These are phyloP conservation scores for Melitaea cinxia DNA, from an alignment of 1,140 invertebrate genomes.

Conservation along the genomic window DNA sequence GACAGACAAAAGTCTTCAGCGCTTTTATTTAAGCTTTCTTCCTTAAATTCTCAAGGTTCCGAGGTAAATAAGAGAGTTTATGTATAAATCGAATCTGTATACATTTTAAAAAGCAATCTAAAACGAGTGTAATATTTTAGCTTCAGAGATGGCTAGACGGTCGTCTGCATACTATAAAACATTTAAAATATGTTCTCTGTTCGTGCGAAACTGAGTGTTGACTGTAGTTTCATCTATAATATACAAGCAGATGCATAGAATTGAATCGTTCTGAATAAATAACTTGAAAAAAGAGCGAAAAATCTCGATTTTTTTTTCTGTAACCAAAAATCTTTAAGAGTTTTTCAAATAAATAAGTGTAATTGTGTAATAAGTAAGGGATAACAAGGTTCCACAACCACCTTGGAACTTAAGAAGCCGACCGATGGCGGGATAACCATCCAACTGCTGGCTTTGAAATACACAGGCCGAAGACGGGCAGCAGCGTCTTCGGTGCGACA, in stretches of 20 bases:
- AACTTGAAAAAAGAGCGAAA: too few relatives aligned
- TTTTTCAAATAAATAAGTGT: too few relatives aligned
- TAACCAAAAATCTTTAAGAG: too few relatives aligned
- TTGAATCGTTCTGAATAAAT: too few relatives aligned
- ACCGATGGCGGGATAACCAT: too few relatives aligned
- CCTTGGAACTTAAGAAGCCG: too few relatives aligned
- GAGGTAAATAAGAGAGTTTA: slow-evolving; percentile 23
- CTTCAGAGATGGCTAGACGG: neutral
- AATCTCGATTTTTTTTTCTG: too few relatives aligned
- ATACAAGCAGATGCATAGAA: neutral
- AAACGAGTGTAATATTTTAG: neutral
- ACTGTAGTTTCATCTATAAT: neutral
- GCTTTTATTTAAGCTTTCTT: slow-evolving; percentile 41
- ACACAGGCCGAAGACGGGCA: too few relatives aligned
- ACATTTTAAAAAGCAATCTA: slow-evolving; percentile 1
- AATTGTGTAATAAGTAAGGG: too few relatives aligned
- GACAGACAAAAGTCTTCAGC: slow-evolving; percentile 52
- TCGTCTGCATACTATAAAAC: neutral
- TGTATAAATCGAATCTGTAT: neutral
- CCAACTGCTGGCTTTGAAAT: too few relatives aligned
- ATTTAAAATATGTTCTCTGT: neutral
- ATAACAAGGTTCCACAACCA: too few relatives aligned
- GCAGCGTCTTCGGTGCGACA: too few relatives aligned
- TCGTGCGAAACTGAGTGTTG: neutral
- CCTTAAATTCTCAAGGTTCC: neutral